Evolutionary conservation across 2,113 vertebrate species (phyloP).

Genomic region (Naja naja): DNA sequence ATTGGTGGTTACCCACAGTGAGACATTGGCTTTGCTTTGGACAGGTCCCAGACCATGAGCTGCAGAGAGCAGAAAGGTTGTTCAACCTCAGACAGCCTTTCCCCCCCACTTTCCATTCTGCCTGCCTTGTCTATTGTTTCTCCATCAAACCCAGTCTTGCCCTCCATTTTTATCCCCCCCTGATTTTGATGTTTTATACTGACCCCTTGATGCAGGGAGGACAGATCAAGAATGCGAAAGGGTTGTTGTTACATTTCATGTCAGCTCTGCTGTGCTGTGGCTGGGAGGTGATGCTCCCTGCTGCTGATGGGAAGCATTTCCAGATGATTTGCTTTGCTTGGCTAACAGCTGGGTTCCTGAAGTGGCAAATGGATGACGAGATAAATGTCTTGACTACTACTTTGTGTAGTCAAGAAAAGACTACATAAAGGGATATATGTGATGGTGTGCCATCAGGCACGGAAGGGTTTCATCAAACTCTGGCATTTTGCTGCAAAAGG

Average conservation of each 20-base stretch:
- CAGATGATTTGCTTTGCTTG: neutral
- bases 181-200: constrained; percentile 33
- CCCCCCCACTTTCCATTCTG: constrained; percentile 38
- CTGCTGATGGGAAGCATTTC: neutral
- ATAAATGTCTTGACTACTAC: neutral
- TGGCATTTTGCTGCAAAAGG: neutral
- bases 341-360: neutral
- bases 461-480: neutral
- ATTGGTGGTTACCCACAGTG: constrained; percentile 77
- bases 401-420: neutral
- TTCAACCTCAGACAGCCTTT: constrained; percentile 18
- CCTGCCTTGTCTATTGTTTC: constrained; percentile 12
- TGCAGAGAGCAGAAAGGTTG: constrained; percentile 66
- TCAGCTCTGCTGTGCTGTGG: neutral
- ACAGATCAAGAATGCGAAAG: neutral
- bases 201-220: constrained; percentile 13
- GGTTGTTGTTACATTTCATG: neutral
- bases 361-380: neutral
- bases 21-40: constrained; percentile 80
- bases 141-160: constrained; percentile 30
- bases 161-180: neutral
- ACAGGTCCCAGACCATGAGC: constrained; percentile 73
- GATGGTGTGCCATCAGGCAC: neutral
- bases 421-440: neutral
- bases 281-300: neutral